Evolutionary conservation across 2,113 vertebrate genomes (phyloP).

Genomic region (Barnardius zonarius): DNA sequence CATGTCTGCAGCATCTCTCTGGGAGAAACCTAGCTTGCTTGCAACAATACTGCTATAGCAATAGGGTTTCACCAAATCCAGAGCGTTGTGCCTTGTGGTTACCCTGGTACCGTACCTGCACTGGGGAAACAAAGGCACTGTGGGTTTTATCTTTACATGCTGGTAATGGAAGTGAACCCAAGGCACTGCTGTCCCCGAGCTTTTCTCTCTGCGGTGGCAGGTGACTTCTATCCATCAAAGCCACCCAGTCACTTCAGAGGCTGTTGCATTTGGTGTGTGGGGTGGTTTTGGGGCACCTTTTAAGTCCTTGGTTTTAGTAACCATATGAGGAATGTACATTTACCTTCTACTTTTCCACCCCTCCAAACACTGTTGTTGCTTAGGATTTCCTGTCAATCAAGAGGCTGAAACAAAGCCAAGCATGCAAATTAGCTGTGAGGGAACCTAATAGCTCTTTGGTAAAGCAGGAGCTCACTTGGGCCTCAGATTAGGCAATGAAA

Average conservation of each 20-base stretch:
- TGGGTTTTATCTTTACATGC: not conserved
- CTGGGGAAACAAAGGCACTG: not conserved
- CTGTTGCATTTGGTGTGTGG: not conserved
- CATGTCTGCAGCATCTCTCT: not conserved
- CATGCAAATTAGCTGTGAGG: not conserved
- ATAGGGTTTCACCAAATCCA: not conserved
- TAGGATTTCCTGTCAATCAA: not conserved
- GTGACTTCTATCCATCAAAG: not conserved
- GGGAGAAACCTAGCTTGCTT: not conserved
- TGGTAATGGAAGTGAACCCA: not conserved
- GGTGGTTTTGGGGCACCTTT: fast-evolving
- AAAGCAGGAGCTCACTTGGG: not conserved
- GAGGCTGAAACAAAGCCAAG: not conserved
- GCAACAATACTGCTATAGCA: not conserved
- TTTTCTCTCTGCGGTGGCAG: not conserved
- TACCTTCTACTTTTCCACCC: not conserved
- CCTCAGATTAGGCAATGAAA: not conserved
- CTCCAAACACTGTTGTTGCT: not conserved
- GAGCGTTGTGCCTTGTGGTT: not conserved
- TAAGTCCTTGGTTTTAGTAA: not conserved
- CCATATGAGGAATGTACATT: not conserved
- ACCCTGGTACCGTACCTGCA: not conserved
- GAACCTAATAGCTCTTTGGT: not conserved
- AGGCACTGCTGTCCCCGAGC: not conserved
- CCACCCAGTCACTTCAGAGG: not conserved